Evolutionary conservation across 2,888 invertebrate species (phyloP), one percentile per base, ranked within the genome.

Genomic region (Odontocerum albicorne): DNA sequence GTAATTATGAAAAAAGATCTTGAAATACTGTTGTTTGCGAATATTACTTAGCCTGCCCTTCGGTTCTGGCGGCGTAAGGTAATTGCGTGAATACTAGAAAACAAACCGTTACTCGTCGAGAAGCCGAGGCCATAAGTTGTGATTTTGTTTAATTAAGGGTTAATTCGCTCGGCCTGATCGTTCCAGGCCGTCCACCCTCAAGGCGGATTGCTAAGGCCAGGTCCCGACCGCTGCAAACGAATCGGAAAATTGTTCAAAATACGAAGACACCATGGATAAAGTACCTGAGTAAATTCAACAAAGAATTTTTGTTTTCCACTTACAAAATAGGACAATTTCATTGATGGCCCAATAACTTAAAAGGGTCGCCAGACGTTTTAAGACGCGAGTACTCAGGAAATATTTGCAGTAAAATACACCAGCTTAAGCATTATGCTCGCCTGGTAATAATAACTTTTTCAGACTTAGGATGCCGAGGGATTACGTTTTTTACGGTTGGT

Each of bases 141-240:
- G 72, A 74, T 75, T 75, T 75, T 73, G 73, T 72, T 74, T 75
- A 75, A 75, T 75, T 75, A 75, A 74, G 72, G 71, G 69, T 71
- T 73, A 72, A 72, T 72, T 72, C 71, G 59, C 61, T 39, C 56
- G 60, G 57, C 55, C 40, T 51, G 60, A 60, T 60, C 53, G 60
- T 43, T 49, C 54, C 39, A 12, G 46, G 36, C 19, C 31, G 33
- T 38, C 19, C 32, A 21, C 51, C 49, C 39, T 33, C 38, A 31
- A 35, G 53, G 43, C 56, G 47, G 57, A 54, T 57, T 56, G 56
- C 50, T 43, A 17, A 17, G n/a, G 32, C 39, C 10, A 31, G 12
- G 8, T 31, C 33, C 33, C 33, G 4, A 13, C 16, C 17, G 38
- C 16, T 38, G 38, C 13, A 10, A 13, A 38, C 27, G 4, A 7